Conservation (phyloP, 1,140 invertebrate genomes). For the Cydia fagiglandana region DNA sequence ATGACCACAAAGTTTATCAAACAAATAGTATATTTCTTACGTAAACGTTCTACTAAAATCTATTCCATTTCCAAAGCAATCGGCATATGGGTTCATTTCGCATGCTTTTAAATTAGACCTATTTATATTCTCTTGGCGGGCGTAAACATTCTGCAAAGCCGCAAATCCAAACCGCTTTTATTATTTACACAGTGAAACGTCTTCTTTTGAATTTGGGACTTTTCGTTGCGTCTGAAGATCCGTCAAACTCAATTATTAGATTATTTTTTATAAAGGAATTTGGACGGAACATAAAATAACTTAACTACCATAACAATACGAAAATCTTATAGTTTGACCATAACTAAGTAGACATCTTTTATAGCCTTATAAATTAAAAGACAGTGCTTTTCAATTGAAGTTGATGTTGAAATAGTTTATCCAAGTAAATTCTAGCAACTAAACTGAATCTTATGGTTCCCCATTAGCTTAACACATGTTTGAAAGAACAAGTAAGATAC, state of each 20-base stretch:
- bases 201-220: constrained; percentile 42
- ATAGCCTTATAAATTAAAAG: too few relatives aligned
- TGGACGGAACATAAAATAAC: not conserved
- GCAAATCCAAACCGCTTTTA: constrained; percentile 41
- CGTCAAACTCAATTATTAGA: not conserved
- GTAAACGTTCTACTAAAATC: not conserved
- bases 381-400: too few relatives aligned
- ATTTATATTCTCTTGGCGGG: constrained; percentile 48
- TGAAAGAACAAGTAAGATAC: too few relatives aligned
- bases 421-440: too few relatives aligned
- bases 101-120: constrained; percentile 49
- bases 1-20: too few relatives aligned
- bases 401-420: too few relatives aligned
- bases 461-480: too few relatives aligned
- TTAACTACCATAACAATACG: too few relatives aligned
- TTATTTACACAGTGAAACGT: constrained; percentile 46
- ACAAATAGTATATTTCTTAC: too few relatives aligned
- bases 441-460: too few relatives aligned
- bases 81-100: constrained; percentile 32
- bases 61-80: constrained; percentile 1
- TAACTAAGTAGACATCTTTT: too few relatives aligned
- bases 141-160: constrained; percentile 44
- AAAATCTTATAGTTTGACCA: too few relatives aligned
- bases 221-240: constrained; percentile 13
- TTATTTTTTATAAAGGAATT: not conserved